Evolutionary conservation across 2,797 vertebrate genomes (phyloP), one percentile per base, ranked within the genome.

Genomic region (Sarcoramphus papa): DNA sequence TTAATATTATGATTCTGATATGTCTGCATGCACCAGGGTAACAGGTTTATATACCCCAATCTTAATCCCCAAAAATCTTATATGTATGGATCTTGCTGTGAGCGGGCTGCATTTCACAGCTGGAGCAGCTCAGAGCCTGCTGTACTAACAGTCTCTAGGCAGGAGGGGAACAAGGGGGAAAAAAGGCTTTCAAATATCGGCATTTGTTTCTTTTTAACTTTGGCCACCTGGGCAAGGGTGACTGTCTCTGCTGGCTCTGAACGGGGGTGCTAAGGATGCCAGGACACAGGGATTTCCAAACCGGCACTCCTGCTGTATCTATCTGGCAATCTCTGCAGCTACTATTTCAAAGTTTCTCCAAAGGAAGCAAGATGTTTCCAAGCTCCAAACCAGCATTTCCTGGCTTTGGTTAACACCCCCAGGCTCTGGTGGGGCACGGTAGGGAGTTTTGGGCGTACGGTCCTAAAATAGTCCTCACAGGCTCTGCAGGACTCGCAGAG

Each of bases 391-490:
- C n/a, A 67, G 21, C 4, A 5, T 56, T 73, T 70, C 60, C 48
- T 40, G 33, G 16, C n/a, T 77, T 50, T 22, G 12, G 13, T 67
- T 85, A 81, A 65, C 27, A 64, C 8, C 5, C 5, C 2, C 54
- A 45, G 19, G 68, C 16, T 88, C 59, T 62, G 28, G 16, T 18
- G 4, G 12, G 14, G 24, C 53, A 53, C 3, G 2, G 14, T 2
- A 59, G 14, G 25, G 63, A 69, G 14, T 63, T 45, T 43, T 37
- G 41, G 33, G 35, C 7, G 0, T 14, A 21, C 0, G 1, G 2
- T 43, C 30, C n/a, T 57, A 57, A 72, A 88, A 62, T 0, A 50
- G 9, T 14, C 24, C 47, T 57, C 0, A 0, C 1, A 1, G 50
- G 30, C 23, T 91, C 76, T 62, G 31, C 59, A 40, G 54, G 54